Base-by-base conservation (phyloP, 1,140 invertebrate species). In the Diorhabda carinulata region DNA sequence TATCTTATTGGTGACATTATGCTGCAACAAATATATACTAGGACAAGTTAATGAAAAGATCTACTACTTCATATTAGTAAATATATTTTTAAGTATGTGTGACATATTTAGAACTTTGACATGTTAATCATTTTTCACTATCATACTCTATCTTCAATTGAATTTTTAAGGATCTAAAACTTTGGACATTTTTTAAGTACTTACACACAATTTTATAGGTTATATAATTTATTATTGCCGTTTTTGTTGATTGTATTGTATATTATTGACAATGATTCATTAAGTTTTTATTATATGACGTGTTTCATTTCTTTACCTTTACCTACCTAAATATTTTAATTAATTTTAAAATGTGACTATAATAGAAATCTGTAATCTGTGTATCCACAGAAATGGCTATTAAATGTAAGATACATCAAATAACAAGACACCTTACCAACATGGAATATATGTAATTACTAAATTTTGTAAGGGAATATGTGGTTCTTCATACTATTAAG, bases 181-280 rank as follows among this genome's bases (percentile, higher is more conserved):
- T 52, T 52, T n/a, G 6, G 47, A 52, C n/a, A 52, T 42, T n/a
- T 42, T 7, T 42, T 42, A 6, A 60, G 10, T 25, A 60, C 58
- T 7, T 10, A 60, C 58, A 42, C 10, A 25, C 58, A 9, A 67
- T 52, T 5, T 52, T 25, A 10, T 67, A 67, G n/a, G 41, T 67
- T 43, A 25, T 59, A 59, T 57, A 56, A 57, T 56, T 57, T 67
- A 57, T 67, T 67, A 52, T 45, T 67, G 65, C 60, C 60, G 58
- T 57, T 67, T 58, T 60, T 52, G 65, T 67, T 67, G 65, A 25
- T 25, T 25, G 57, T 44, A 65, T 41, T 65, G 64, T 65, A 65
- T 57, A 65, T 67, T 67, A 67, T 67, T 60, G 44, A 60, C 40
- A 9, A 67, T 67, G 60, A 67, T 67, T 67, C 60, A 67, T 67